phyloP scores from a whole-genome alignment of 2,113 vertebrate species.

The Festucalex cinctus region DNA sequence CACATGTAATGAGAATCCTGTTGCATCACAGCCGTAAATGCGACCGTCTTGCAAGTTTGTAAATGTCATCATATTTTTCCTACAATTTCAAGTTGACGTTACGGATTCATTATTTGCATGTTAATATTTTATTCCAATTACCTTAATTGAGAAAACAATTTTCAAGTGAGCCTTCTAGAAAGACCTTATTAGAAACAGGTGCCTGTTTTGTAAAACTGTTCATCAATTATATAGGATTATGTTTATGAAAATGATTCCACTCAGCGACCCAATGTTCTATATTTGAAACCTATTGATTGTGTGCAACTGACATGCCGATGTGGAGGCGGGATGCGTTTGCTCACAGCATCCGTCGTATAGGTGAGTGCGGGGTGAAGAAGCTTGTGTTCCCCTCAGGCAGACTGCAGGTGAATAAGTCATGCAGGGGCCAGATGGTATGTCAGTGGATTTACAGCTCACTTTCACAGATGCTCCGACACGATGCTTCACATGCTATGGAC shows the following conservation, averaged over 20 bases:
- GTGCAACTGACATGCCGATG: not conserved
- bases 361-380: slow-evolving; percentile 41
- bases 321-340: not conserved
- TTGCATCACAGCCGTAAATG: too few relatives aligned
- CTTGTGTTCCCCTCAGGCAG: slow-evolving; percentile 39
- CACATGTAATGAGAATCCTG: not conserved
- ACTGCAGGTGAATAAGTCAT: slow-evolving; percentile 45
- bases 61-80: not conserved
- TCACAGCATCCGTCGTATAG: slow-evolving; percentile 16
- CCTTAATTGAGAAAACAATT: too few relatives aligned
- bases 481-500: slow-evolving; percentile 16
- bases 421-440: slow-evolving; percentile 45
- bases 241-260: not conserved
- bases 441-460: slow-evolving; percentile 34
- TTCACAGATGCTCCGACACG: slow-evolving; percentile 32
- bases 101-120: not conserved
- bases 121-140: not conserved
- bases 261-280: not conserved
- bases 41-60: not conserved
- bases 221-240: not conserved
- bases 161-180: not conserved
- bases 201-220: not conserved
- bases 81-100: not conserved
- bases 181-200: not conserved
- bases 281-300: not conserved